Base-by-base conservation (phyloP, 2,797 vertebrate genomes). In the Onychomys leucogaster region DNA sequence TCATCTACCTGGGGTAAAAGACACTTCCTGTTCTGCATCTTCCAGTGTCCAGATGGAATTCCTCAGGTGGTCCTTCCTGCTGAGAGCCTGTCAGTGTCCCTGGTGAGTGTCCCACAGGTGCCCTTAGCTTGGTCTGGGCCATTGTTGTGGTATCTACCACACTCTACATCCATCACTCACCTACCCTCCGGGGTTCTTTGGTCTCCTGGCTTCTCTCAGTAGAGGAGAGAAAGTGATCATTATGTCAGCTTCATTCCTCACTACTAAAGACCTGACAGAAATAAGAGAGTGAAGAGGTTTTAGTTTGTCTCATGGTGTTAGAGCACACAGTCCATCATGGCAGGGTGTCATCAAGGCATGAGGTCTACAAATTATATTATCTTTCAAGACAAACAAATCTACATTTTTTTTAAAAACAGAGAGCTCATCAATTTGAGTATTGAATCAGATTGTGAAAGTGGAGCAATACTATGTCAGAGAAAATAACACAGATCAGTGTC, bases 331-430 rank as follows among this genome's bases (percentile, higher is more conserved):
- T 14, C 2, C 0, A 4, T 55, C 59, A 41, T 65, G 34, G 10
- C 0, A 0, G 37, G 27, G 2, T 16, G 0, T 29, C 16, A 1
- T 41, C 3, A 6, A 78, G 46, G 17, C 63, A 23, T 0, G 13
- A 37, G 37, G 21, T 23, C 52, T 71, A 61, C n/a, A 27, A 43
- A 27, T 32, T 17, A 19, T 10, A 59, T 59, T n/a, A 8, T 25
- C 13, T 29, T 78, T 69, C 46, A 17, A 19, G 27, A 9, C 2
- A 27, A 69, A 13, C 23, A 73, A 43, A 6, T n/a, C 14, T 37
- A 67, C 34, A 9, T 32, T 32, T 75, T 59, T 59, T 52, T 52
- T n/a, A n/a, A 16, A 37, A 88, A 93, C 5, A 63, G 16, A 4
- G 71, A 29, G 16, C 41, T 57, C 76, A 34, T 85, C 10, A 61